Evolutionary conservation across 2,113 vertebrate species (phyloP), one percentile per base, ranked within the genome.

Genomic region (Psilopogon haemacephalus): DNA sequence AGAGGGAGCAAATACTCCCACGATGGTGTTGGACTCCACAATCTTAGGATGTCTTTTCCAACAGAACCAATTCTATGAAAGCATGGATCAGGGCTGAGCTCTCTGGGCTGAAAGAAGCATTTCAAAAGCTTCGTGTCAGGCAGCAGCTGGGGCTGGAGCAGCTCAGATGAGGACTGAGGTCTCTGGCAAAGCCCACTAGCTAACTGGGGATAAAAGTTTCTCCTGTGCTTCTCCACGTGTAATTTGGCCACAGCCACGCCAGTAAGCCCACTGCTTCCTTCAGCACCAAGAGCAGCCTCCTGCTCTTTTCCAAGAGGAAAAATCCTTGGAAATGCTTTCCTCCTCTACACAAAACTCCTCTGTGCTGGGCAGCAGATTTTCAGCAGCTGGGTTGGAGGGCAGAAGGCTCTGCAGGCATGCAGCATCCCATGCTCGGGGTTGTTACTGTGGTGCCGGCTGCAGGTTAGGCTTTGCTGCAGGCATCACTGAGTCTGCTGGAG

Each of bases 391-490:
- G 54, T 62, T 5, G 6, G 20, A 55, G 37, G 71, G 74, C 48
- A 27, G 74, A 40, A 37, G 59, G 17, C 65, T 40, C 33, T 1
- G 26, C 15, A 52, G 54, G 46, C 69, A 52, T 2, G 15, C 90
- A 71, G 15, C 90, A 71, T 27, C 86, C 58, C 86, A 40, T 38
- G 79, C 84, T 70, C 4, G 0, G 21, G 69, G 17, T 33, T 73
- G 88, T 62, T 56, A 55, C 21, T 32, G 33, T 14, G 2, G 6
- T 75, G 90, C 52, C 62, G 79, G 14, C 72, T 26, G 54, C 20
- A 78, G 91, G 79, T 38, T 90, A 68, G 2, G 33, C 91, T 40
- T 75, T 87, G 89, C 91, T 91, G 84, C 63, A 68, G 84, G 89
- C 86, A 44, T 35, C 46, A 7, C 86, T 35, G 48, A 89, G 87